Conservation (phyloP, 2,888 invertebrate genomes). For the Nemurella pictetii region DNA sequence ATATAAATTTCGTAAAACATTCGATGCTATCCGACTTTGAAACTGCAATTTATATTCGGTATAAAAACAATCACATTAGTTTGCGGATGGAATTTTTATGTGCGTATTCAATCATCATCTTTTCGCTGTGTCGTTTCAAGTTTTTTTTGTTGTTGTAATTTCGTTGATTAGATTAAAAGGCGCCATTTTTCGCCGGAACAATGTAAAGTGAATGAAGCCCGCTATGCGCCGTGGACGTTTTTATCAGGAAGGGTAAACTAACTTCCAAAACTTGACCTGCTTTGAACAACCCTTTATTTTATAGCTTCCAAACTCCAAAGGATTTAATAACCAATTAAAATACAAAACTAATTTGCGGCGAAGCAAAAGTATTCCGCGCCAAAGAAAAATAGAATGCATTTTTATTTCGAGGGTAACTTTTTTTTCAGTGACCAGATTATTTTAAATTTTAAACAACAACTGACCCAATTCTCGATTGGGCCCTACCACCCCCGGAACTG, state of each 20-base stretch:
- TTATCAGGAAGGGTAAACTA: background rate
- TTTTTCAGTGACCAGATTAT: too few species aligned
- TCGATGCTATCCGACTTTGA: background rate
- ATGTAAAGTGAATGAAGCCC: background rate
- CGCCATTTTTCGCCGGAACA: background rate
- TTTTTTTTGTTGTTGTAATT: background rate
- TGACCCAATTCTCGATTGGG: too few species aligned
- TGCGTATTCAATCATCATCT: conserved; percentile 7
- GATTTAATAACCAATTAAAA: background rate
- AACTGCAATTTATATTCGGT: background rate
- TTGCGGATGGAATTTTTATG: background rate
- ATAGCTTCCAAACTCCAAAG: background rate
- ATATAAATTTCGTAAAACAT: background rate
- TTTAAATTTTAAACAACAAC: too few species aligned
- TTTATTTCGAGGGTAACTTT: too few species aligned
- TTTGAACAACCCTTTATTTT: background rate
- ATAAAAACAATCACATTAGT: background rate
- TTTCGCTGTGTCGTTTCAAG: background rate
- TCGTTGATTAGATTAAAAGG: background rate
- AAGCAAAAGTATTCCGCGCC: background rate
- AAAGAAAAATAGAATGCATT: too few species aligned
- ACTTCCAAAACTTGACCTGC: background rate
- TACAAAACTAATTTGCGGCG: background rate
- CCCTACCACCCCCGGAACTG: too few species aligned
- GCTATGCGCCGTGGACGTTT: background rate